Evolutionary conservation across 1,140 invertebrate genomes (phyloP), one percentile per base, ranked within the genome.

Genomic region (Euschistus heros): DNA sequence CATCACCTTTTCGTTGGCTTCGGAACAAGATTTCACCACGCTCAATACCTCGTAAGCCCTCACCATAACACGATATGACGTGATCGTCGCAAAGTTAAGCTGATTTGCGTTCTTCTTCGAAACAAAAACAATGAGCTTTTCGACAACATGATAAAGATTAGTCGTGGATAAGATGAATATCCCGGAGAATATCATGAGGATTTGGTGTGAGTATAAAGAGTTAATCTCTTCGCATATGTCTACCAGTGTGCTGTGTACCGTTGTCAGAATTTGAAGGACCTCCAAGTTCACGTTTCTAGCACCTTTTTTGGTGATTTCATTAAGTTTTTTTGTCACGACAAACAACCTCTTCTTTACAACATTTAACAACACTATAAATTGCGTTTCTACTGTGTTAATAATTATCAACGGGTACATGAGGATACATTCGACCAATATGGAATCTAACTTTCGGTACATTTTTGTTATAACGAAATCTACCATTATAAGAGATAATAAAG

Each of bases 81-180:
- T 50, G 17, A 66, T 44, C 4, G 18, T 8, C 14, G 62, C 20
- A 52, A 61, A 37, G 18, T 59, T 55, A 3, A 60, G 20, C n/a
- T 60, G 27, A 2, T n/a, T 42, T 14, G 6, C 15, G 10, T 44
- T 20, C 13, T 44, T 42, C 15, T 61, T 15, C 8, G 54, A 2
- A n/a, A 65, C 22, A 17, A 60, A 57, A 10, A 20, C 20, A 6
- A 65, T 50, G 14, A 50, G 26, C 26, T 62, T 66, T 42, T 66
- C 65, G 22, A 66, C 62, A 1, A 66, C 60, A 46, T 66, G 65
- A 33, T 66, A 66, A n/a, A 63, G 44, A 46, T 66, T 66, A n/a
- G 65, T 61, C 17, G 65, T 66, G 14, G 42, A 55, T 0, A 62
- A 20, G 20, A 66, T 66, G 33, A 66, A 66, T 18, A 66, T 66